Conservation (phyloP, 1,140 invertebrate species). For the Hycleus cichorii region DNA sequence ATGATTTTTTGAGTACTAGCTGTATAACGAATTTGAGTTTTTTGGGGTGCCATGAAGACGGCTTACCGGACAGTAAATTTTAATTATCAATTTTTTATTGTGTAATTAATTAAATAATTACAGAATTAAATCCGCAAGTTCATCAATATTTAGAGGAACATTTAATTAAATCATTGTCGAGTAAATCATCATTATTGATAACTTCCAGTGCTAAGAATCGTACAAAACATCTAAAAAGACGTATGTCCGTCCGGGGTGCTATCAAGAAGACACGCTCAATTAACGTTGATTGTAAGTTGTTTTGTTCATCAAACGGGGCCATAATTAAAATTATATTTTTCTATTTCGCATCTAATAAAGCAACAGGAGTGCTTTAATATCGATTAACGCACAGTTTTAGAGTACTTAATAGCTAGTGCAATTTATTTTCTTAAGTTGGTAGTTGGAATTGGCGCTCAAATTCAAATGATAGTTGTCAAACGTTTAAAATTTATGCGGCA, state of each 20-base stretch:
- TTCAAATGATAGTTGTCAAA: too few species aligned
- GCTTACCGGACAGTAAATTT: constrained; percentile 69
- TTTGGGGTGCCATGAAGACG: constrained; percentile 83
- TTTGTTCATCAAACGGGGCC: background rate
- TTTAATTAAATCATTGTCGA: constrained; percentile 68
- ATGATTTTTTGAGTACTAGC: constrained; percentile 91
- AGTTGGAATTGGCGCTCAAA: too few species aligned
- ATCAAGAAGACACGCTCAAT: constrained; percentile 83
- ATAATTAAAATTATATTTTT: too few species aligned
- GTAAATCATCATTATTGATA: constrained; percentile 59
- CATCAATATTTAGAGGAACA: constrained; percentile 83
- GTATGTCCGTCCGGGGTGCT: constrained; percentile 77
- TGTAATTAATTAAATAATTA: constrained; percentile 20
- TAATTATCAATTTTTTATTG: background rate
- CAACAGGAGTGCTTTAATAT: background rate
- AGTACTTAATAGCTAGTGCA: too few species aligned
- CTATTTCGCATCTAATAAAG: too few species aligned
- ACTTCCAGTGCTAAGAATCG: constrained; percentile 44
- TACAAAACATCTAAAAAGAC: constrained; percentile 52
- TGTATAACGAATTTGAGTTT: constrained; percentile 95
- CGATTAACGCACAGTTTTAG: too few species aligned
- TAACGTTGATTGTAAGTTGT: constrained; percentile 67
- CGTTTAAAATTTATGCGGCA: too few species aligned
- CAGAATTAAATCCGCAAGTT: constrained; percentile 72
- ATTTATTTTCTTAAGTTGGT: too few species aligned